Conservation (phyloP, 2,113 vertebrate genomes). For the Geococcyx californianus region DNA sequence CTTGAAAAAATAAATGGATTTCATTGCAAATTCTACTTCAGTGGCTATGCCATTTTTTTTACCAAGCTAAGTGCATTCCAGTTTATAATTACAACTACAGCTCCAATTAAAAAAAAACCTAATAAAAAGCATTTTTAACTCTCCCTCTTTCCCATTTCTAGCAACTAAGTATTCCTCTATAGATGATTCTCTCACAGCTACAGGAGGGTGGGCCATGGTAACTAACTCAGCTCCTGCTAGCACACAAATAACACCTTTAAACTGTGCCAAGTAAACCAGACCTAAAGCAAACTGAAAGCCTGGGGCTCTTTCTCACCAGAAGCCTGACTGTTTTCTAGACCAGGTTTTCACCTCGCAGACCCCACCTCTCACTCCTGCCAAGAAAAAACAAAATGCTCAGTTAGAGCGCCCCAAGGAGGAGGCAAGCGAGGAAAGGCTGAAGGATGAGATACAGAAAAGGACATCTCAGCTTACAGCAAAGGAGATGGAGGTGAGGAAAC, state of each 20-base stretch:
- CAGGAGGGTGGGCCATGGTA: neutral
- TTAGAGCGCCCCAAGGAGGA: neutral
- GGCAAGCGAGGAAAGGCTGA: slow-evolving; percentile 41
- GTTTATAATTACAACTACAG: neutral
- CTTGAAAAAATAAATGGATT: slow-evolving; percentile 71
- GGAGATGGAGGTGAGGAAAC: slow-evolving; percentile 76
- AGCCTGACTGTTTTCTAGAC: slow-evolving; percentile 75
- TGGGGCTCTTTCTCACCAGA: slow-evolving; percentile 31
- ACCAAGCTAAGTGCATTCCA: neutral
- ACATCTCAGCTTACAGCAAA: slow-evolving; percentile 66
- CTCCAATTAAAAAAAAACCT: neutral
- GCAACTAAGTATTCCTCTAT: neutral
- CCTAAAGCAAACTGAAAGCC: neutral
- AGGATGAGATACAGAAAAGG: slow-evolving; percentile 67
- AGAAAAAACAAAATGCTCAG: neutral
- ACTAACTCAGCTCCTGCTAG: neutral
- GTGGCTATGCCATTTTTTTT: slow-evolving; percentile 25
- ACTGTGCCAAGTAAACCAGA: neutral
- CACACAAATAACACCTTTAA: neutral
- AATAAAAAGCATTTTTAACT: neutral
- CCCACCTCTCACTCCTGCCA: slow-evolving; percentile 26
- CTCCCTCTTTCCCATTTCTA: neutral
- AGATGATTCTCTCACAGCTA: neutral
- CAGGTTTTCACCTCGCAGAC: slow-evolving; percentile 49
- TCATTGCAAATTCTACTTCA: slow-evolving; percentile 33